A percentile compares a stretch with the other conserved stretches of the same genome.
Conservation (phyloP, 2,888 invertebrate species). For the Thecophora atra region DNA sequence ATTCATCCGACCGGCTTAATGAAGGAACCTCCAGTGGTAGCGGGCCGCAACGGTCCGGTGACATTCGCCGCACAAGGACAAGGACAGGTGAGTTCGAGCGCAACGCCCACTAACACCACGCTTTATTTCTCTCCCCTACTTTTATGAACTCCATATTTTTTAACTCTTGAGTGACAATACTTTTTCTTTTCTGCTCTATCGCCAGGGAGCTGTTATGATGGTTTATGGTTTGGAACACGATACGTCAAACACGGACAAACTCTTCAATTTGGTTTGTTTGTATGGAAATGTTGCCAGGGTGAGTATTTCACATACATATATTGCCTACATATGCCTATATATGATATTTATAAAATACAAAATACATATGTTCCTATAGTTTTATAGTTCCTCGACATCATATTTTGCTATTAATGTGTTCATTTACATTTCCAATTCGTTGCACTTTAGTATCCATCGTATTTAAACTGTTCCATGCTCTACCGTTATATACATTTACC, state of each 20-base stretch:
- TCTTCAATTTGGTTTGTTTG: slow-evolving; percentile 98
- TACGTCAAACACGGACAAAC: slow-evolving; percentile 92
- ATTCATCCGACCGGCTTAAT: slow-evolving; percentile 69
- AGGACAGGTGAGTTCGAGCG: slow-evolving; percentile 58
- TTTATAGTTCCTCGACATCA: too few species aligned
- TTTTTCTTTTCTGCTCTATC: slow-evolving; percentile 33
- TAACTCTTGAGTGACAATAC: not conserved
- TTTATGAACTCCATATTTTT: too few species aligned
- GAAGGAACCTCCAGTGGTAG: slow-evolving; percentile 70
- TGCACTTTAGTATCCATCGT: too few species aligned
- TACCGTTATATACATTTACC: too few species aligned
- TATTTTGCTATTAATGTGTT: too few species aligned
- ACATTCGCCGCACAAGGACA: slow-evolving; percentile 65
- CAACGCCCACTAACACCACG: too few species aligned
- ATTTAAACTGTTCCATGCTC: too few species aligned
- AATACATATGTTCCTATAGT: too few species aligned
- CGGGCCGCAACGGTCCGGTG: slow-evolving; percentile 65
- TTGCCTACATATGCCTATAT: too few species aligned
- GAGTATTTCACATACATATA: slow-evolving; percentile 61
- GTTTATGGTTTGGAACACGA: slow-evolving; percentile 95
- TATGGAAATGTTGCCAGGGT: slow-evolving; percentile 99
- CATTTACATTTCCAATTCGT: too few species aligned
- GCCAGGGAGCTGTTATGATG: slow-evolving; percentile 94
- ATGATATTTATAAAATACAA: too few species aligned
- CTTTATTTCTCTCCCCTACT: too few species aligned